Percentiles rank a stretch among this genome's conserved stretches.
Conservation (phyloP, 2,888 invertebrate genomes). For the Piscicola geometra region DNA sequence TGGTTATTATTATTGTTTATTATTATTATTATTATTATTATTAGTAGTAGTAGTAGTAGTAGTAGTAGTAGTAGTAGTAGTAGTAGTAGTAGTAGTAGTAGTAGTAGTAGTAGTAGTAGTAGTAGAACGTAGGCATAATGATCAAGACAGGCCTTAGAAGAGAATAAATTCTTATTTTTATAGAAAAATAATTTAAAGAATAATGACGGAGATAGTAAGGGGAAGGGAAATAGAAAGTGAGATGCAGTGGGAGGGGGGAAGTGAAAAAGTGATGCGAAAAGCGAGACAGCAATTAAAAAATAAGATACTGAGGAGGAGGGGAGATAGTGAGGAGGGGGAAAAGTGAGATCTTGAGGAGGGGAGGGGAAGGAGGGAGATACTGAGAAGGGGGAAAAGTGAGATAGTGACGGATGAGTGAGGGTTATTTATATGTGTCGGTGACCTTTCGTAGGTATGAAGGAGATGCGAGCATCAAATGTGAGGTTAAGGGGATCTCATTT, state of each 20-base stretch:
- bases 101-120: conserved; percentile 7
- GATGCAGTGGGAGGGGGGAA: neutral
- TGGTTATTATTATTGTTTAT: too few relatives aligned
- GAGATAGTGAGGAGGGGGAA: too few relatives aligned
- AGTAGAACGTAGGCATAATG: neutral
- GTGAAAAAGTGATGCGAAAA: too few relatives aligned
- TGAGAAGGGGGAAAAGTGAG: too few relatives aligned
- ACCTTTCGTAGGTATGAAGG: conserved; percentile 74
- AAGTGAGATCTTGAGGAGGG: too few relatives aligned
- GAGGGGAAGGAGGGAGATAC: too few relatives aligned
- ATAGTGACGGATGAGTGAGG: too few relatives aligned
- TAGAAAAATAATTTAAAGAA: neutral
- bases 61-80: conserved; percentile 12
- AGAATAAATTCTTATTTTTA: neutral
- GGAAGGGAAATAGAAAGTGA: neutral
- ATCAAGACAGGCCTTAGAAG: neutral
- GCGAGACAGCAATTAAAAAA: too few relatives aligned
- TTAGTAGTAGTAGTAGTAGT: too few relatives aligned
- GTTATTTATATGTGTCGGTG: too few relatives aligned
- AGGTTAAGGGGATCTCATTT: conserved; percentile 68
- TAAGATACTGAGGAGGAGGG: too few relatives aligned
- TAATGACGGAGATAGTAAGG: neutral
- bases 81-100: conserved; percentile 12
- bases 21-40: too few relatives aligned
- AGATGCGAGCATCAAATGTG: conserved; percentile 89